Base-by-base conservation (phyloP, 2,888 invertebrate genomes). In the Sisyra terminalis region DNA sequence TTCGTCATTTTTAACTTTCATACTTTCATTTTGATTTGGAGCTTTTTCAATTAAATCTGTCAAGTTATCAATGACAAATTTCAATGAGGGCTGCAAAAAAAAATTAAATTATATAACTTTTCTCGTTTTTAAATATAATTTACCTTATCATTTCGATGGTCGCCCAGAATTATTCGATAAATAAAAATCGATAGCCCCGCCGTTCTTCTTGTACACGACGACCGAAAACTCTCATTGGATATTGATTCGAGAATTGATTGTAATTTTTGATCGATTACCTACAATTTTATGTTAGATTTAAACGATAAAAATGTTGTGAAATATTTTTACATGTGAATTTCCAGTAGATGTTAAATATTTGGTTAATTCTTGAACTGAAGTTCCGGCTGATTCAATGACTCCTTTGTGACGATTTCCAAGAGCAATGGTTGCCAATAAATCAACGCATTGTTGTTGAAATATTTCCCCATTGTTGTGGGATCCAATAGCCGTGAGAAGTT, bases 331-430 rank as follows among this genome's bases (percentile, higher is more conserved):
- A 4, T 8, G 15, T 9, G 16, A 16, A 24, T 37, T 17, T 9
- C 18, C 11, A 3, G 18, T 10, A 3, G 16, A 7, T 9, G 37
- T 37, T 2, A 37, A 37, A 37, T 15, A 18, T 18, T 37, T 37
- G 4, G 18, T 16, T 18, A 37, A 11, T 9, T 37, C 18, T 9
- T 13, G 17, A 6, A 37, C 18, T 8, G 37, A 5, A 8, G 11
- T 37, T 37, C 37, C 37, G 17, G 17, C 37, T 17, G 37, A 16
- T 37, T 37, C 37, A 18, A 37, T 37, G 17, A 37, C 18, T 4
- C 37, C 37, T 37, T 37, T 37, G 17, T 37, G 37, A n/a, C 37
- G 37, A 37, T 37, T 37, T 18, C 37, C 18, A 11, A 17, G 37
- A 17, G 18, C 16, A 3, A 37, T 37, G n/a, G 14, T 18, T 2